Percentiles rank a stretch among this genome's conserved stretches.
These are phyloP conservation scores for Scaptomyza polygonia DNA, from an alignment of 2,888 invertebrate genomes.

Conservation along the genomic window DNA sequence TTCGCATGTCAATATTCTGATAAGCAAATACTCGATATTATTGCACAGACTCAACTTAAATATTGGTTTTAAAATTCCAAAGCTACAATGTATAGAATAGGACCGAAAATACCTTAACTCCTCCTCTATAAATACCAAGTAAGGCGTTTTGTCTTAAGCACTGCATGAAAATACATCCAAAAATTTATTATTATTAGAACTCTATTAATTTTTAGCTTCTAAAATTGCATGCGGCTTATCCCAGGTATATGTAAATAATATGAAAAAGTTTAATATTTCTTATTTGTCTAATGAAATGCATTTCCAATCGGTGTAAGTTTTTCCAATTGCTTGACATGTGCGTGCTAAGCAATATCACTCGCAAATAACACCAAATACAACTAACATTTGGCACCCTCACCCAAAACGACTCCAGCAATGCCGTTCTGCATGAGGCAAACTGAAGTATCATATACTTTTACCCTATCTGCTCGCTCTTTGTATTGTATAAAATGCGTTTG, in stretches of 20 bases:
- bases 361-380: slow-evolving; percentile 30
- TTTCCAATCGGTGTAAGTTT: slow-evolving; percentile 68
- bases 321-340: slow-evolving; percentile 81
- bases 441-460: slow-evolving; percentile 36
- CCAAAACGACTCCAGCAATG: slow-evolving; percentile 51
- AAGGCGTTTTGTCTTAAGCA: slow-evolving; percentile 22
- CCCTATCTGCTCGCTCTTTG: slow-evolving; percentile 28
- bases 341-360: slow-evolving; percentile 76
- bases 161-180: slow-evolving; percentile 42
- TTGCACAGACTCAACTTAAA: slow-evolving; percentile 28
- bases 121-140: not conserved
- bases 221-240: slow-evolving; percentile 42
- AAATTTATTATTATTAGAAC: not conserved
- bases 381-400: slow-evolving; percentile 52
- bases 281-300: not conserved
- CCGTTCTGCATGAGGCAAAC: slow-evolving; percentile 71
- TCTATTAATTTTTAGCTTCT: slow-evolving; percentile 14
- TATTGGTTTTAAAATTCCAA: not conserved
- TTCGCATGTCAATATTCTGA: slow-evolving; percentile 32
- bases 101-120: not conserved
- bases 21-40: not conserved
- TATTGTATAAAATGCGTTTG: slow-evolving; percentile 19
- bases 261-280: not conserved
- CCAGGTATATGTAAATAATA: slow-evolving; percentile 36
- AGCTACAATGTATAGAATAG: not conserved